Percentiles rank a stretch among this genome's conserved stretches.
Conservation (phyloP, 2,797 vertebrate genomes). For the Diplodus puntazzo region DNA sequence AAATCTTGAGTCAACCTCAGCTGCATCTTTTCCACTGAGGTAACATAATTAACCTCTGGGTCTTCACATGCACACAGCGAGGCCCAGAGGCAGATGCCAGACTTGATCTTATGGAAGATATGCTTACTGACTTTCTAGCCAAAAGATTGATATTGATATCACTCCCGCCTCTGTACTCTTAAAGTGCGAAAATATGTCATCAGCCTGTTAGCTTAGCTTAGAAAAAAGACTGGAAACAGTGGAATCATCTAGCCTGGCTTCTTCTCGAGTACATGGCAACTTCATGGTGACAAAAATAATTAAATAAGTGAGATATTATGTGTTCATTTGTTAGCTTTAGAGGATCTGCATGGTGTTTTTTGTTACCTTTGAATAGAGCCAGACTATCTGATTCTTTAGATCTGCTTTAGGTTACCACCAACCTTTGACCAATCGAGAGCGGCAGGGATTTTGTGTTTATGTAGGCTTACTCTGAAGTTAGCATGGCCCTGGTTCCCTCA, state of each 20-base stretch:
- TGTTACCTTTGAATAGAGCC: not conserved
- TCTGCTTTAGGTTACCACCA: not conserved
- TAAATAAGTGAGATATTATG: not conserved
- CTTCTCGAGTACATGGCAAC: not conserved
- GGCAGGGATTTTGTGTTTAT: no score
- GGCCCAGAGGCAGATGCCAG: not conserved
- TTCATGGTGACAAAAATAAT: not conserved
- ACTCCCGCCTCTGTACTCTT: not conserved
- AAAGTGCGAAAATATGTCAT: not conserved
- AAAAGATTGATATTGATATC: not conserved
- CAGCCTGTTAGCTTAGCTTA: not conserved
- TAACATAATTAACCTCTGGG: not conserved
- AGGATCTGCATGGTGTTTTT: not conserved
- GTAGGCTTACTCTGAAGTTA: no score
- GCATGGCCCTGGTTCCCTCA: no score
- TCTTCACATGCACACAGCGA: not conserved
- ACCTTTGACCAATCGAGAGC: no score
- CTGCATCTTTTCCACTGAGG: not conserved
- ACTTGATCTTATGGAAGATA: not conserved
- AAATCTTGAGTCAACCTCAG: constrained; percentile 11
- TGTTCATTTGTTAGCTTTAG: not conserved
- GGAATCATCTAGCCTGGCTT: not conserved
- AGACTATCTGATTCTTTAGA: not conserved
- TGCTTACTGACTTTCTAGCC: not conserved
- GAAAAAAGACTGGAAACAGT: not conserved